A percentile compares a stretch with the other conserved stretches of the same genome.
phyloP scores from a whole-genome alignment of 2,797 vertebrate species.

The Manis javanica region DNA sequence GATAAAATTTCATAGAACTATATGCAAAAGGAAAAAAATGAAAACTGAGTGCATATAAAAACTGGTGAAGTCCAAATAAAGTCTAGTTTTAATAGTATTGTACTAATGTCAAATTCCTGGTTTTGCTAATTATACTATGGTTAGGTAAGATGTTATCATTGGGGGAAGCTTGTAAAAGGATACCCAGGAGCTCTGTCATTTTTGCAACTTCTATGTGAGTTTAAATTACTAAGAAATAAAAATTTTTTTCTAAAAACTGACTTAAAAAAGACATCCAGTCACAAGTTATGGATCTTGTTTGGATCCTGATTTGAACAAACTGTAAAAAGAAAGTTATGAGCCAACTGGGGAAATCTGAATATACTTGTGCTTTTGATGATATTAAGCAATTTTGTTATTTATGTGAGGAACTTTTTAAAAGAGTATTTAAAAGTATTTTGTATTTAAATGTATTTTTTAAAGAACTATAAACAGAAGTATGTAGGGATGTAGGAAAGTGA shows the following conservation, averaged over 20 bases:
- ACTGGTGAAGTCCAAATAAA: background rate
- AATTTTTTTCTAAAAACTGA: background rate
- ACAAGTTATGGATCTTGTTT: background rate
- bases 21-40: background rate
- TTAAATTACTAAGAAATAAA: background rate
- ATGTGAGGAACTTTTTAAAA: background rate
- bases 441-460: too few species aligned
- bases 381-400: constrained; percentile 20
- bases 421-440: background rate
- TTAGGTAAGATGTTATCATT: background rate
- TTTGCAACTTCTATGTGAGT: background rate
- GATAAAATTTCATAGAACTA: background rate
- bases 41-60: background rate
- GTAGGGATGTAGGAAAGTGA: background rate
- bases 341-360: constrained; percentile 14
- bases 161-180: background rate
- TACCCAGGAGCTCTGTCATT: background rate
- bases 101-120: background rate
- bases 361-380: background rate
- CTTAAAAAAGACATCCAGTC: background rate
- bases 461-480: background rate
- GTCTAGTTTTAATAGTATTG: background rate
- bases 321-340: background rate
- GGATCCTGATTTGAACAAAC: background rate
- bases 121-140: background rate